These are phyloP conservation scores for Mystacornis crossleyi DNA, from an alignment of 2,113 vertebrate genomes.

Conservation along the genomic window DNA sequence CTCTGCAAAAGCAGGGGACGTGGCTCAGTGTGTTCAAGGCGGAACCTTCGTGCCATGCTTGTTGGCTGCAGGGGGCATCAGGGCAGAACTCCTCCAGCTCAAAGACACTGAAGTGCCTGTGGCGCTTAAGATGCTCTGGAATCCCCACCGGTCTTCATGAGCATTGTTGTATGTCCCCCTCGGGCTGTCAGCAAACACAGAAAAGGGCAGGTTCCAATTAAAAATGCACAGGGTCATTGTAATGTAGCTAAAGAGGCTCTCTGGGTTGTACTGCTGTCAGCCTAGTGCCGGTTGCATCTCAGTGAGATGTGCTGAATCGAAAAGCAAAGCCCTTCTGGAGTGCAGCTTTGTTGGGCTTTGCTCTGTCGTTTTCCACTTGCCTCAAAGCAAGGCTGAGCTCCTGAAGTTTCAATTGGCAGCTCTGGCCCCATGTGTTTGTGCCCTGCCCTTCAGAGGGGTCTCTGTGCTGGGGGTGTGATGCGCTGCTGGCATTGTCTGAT, in stretches of 20 bases:
- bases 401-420: not conserved
- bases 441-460: not conserved
- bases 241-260: constrained; percentile 17
- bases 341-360: not conserved
- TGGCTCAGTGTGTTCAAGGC: not conserved
- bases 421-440: fast-evolving
- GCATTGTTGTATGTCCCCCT: not conserved
- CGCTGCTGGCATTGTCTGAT: not conserved
- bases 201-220: not conserved
- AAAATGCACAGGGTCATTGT: not conserved
- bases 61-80: constrained; percentile 24
- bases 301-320: fast-evolving
- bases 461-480: fast-evolving
- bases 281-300: not conserved
- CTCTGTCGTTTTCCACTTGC: not conserved
- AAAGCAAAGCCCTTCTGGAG: not conserved
- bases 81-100: not conserved
- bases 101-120: not conserved
- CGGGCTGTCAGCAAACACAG: not conserved
- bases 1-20: not conserved
- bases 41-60: not conserved
- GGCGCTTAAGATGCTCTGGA: not conserved
- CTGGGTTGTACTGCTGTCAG: not conserved
- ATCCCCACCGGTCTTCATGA: not conserved
- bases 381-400: not conserved